A percentile compares a stretch with the other conserved stretches of the same genome.
Conservation (phyloP, 2,113 vertebrate genomes). For the Cyprinodon tularosa region DNA sequence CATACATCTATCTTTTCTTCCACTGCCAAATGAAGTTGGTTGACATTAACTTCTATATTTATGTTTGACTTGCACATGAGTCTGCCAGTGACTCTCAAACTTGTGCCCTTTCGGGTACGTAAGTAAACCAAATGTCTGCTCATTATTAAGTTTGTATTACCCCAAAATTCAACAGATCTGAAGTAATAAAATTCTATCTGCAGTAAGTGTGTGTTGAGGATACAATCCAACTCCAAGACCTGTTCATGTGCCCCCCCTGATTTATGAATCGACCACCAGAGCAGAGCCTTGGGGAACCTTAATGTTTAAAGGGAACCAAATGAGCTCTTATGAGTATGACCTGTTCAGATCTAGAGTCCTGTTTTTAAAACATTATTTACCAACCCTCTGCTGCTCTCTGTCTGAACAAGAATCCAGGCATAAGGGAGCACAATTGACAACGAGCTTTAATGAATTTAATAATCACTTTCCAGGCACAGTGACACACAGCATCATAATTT, state of each 20-base stretch:
- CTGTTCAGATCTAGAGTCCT: constrained; percentile 23
- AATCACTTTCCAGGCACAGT: not conserved
- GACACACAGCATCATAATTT: not conserved
- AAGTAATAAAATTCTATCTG: not conserved
- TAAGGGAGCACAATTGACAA: not conserved
- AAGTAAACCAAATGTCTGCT: constrained; percentile 6
- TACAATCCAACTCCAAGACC: not conserved
- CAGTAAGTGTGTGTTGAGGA: constrained; percentile 4
- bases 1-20: not conserved
- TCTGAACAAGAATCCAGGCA: not conserved
- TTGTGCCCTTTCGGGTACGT: constrained; percentile 7
- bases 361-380: constrained; percentile 37
- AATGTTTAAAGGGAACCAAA: constrained; percentile 30
- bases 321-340: constrained; percentile 9
- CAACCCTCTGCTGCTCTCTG: constrained; percentile 12
- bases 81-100: constrained; percentile 20
- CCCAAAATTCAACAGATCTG: not conserved
- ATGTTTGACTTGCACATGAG: constrained; percentile 3
- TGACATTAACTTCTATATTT: constrained; percentile 5
- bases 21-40: not conserved
- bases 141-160: constrained; percentile 1
- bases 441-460: not conserved
- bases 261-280: constrained; percentile 5
- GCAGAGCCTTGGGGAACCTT: not conserved
- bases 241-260: constrained; percentile 17